Percentiles rank a stretch among this genome's conserved stretches.
phyloP scores from a whole-genome alignment of 2,888 invertebrate species.

The Himalopsyche japonica region DNA sequence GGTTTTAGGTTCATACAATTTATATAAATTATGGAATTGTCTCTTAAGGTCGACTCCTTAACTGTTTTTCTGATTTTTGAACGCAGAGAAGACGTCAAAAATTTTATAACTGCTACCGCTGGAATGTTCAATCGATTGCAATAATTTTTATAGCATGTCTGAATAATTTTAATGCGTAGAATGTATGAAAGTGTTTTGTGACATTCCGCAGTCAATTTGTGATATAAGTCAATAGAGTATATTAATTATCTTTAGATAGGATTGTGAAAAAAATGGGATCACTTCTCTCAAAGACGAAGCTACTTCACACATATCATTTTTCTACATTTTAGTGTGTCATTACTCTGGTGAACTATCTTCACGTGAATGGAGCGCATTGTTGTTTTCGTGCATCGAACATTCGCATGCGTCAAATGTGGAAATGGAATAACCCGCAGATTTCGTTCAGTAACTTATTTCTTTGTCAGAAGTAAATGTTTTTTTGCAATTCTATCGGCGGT shows the following conservation, averaged over 20 bases:
- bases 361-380: too few species aligned
- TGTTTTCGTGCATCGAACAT: too few species aligned
- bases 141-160: not conserved
- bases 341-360: not conserved
- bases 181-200: not conserved
- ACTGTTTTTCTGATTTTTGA: not conserved
- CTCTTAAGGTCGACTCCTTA: not conserved
- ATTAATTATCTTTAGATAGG: not conserved
- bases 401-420: too few species aligned
- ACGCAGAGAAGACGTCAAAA: not conserved
- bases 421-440: too few species aligned
- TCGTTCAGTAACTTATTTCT: not conserved
- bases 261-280: not conserved
- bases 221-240: not conserved
- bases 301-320: not conserved
- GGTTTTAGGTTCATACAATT: not conserved
- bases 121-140: not conserved
- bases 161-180: not conserved
- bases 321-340: not conserved
- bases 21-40: not conserved
- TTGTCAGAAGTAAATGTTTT: not conserved
- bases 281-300: not conserved
- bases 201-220: not conserved
- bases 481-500: not conserved
- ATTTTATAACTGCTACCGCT: not conserved